Percentiles rank a stretch among this genome's conserved stretches.
These are phyloP conservation scores for Ianthella basta DNA, from an alignment of 37 sponge, comb jelly and placozoan genomes.

Conservation along the genomic window DNA sequence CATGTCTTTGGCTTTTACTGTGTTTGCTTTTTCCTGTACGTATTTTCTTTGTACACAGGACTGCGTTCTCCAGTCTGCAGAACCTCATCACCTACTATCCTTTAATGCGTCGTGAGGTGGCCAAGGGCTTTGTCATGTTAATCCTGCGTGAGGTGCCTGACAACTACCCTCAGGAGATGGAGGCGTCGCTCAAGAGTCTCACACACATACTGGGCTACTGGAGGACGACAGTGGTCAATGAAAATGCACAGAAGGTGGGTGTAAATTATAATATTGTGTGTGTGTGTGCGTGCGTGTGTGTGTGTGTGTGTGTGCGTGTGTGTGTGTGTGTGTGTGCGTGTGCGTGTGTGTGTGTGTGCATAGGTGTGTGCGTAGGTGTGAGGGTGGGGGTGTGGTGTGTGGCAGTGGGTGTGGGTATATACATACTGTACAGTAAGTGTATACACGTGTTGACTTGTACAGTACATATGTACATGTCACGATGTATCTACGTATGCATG, in stretches of 20 bases:
- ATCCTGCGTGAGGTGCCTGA: slow-evolving; percentile 90
- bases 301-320: background rate
- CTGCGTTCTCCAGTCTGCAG: slow-evolving; percentile 72
- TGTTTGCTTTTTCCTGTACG: too few relatives aligned
- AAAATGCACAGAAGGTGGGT: slow-evolving; percentile 4
- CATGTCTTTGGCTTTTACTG: too few relatives aligned
- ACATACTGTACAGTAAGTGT: too few relatives aligned
- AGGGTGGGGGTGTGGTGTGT: background rate
- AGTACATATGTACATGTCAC: too few relatives aligned
- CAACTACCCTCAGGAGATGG: slow-evolving; percentile 83
- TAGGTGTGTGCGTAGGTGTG: background rate
- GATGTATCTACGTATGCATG: too few relatives aligned
- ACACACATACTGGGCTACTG: slow-evolving; percentile 80
- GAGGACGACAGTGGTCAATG: slow-evolving; percentile 58
- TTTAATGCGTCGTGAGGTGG: slow-evolving; percentile 64
- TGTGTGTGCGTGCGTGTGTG: background rate
- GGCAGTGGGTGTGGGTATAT: background rate
- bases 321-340: background rate
- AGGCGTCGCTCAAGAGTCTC: slow-evolving; percentile 70
- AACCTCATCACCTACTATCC: slow-evolving; percentile 82
- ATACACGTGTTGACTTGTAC: background rate
- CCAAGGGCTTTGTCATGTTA: slow-evolving; percentile 61
- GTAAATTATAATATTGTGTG: too few relatives aligned
- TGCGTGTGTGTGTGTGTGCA: background rate
- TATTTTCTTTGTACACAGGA: too few relatives aligned